A percentile compares a stretch with the other conserved stretches of the same genome.
Conservation (phyloP, 1,140 invertebrate genomes). For the Drosophila albomicans region DNA sequence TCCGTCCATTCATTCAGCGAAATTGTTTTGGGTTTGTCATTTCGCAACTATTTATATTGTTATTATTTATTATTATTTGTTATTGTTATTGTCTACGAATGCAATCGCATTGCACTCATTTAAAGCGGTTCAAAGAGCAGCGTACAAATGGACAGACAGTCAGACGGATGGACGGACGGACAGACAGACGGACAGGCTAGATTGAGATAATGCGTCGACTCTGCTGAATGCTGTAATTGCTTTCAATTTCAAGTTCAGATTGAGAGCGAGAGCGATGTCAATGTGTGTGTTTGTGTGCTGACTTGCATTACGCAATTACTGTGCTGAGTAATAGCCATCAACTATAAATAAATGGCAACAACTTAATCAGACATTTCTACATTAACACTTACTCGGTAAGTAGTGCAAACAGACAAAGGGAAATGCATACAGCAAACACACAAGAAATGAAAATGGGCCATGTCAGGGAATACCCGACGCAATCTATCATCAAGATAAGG, state of each 20-base stretch:
- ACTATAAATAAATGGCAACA: not conserved
- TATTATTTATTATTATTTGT: conserved; percentile 32
- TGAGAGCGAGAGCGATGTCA: conserved; percentile 9
- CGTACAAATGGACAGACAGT: not conserved
- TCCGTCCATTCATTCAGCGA: conserved; percentile 65
- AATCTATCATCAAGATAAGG: too few species aligned
- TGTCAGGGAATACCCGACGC: too few species aligned
- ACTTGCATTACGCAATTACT: conserved; percentile 1
- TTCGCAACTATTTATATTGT: conserved; percentile 61
- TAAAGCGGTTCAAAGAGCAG: conserved; percentile 22
- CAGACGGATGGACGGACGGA: not conserved
- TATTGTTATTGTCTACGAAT: conserved; percentile 42
- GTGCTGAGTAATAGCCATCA: not conserved
- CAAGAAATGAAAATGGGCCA: not conserved
- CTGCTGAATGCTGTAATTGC: conserved; percentile 12
- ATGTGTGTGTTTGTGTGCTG: not conserved
- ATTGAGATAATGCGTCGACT: too few species aligned
- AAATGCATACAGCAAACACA: not conserved
- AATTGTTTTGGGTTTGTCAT: conserved; percentile 56
- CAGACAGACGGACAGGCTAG: too few species aligned
- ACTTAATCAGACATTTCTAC: conserved; percentile 4
- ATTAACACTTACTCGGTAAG: not conserved
- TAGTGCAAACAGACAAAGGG: not conserved
- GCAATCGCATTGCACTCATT: conserved; percentile 21
- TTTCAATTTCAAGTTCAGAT: conserved; percentile 20